Percentiles rank a stretch among this genome's conserved stretches.
phyloP scores from a whole-genome alignment of 2,797 vertebrate genomes.

The Gymnopithys bicolor region DNA sequence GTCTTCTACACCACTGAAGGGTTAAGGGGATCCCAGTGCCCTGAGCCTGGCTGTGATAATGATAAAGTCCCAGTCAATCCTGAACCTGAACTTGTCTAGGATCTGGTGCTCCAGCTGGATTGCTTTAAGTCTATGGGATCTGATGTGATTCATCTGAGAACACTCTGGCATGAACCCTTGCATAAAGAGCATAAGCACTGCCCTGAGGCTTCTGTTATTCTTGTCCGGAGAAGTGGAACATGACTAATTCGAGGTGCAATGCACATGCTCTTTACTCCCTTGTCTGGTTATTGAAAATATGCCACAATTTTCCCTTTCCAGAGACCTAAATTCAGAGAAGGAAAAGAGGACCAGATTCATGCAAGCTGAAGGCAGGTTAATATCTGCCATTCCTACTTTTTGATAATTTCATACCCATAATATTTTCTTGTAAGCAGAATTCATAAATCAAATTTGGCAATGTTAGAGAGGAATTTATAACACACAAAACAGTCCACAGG shows the following conservation, averaged over 20 bases:
- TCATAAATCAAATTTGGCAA: neutral
- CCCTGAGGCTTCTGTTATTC: neutral
- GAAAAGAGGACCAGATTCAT: neutral
- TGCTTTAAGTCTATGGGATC: neutral
- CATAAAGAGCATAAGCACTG: neutral
- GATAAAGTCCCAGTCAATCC: neutral
- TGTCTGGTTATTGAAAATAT: neutral
- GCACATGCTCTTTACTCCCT: neutral
- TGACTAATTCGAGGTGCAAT: neutral
- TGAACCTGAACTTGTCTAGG: too few relatives aligned
- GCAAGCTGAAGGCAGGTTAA: accelerated
- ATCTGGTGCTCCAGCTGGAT: too few relatives aligned
- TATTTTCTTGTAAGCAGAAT: neutral
- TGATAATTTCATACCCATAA: neutral
- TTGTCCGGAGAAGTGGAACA: neutral
- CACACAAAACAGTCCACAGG: neutral
- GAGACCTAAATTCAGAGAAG: neutral
- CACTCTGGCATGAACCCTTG: neutral
- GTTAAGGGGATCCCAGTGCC: neutral
- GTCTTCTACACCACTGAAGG: neutral
- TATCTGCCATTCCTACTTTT: neutral
- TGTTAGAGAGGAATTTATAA: neutral
- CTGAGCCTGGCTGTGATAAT: neutral
- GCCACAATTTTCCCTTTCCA: neutral
- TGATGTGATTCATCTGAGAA: neutral